Conservation (phyloP, 1,140 invertebrate species). For the Hyles euphorbiae region DNA sequence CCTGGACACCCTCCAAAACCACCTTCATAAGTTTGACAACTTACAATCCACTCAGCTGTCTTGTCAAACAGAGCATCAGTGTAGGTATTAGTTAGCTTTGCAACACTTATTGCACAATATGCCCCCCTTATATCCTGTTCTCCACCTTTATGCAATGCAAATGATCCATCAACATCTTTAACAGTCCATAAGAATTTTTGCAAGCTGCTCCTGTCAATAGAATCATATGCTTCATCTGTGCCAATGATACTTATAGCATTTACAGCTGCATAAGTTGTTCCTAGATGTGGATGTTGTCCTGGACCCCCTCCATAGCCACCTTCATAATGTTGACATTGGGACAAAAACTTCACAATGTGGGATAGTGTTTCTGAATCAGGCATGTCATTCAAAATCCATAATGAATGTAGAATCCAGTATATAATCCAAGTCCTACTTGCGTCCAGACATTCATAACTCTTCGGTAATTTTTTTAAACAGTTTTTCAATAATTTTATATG, state of each 20-base stretch:
- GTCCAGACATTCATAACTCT: conserved; percentile 89
- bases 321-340: conserved; percentile 84
- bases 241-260: conserved; percentile 94
- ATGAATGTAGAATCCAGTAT: conserved; percentile 95
- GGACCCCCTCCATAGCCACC: conserved; percentile 98
- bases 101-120: conserved; percentile 95
- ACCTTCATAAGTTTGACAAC: conserved; percentile 98
- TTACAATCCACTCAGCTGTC: conserved; percentile 93
- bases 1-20: conserved; percentile 96
- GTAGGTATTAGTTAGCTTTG: conserved; percentile 88
- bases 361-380: conserved; percentile 81
- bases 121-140: conserved; percentile 96
- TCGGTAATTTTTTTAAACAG: conserved; percentile 81
- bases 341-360: conserved; percentile 82
- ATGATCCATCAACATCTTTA: conserved; percentile 90
- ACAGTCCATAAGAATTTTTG: conserved; percentile 87
- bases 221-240: conserved; percentile 88
- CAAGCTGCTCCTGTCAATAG: conserved; percentile 89
- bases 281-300: conserved; percentile 93
- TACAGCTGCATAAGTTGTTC: conserved; percentile 97
- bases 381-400: conserved; percentile 87
- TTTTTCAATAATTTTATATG: conserved; percentile 84
- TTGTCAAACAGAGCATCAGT: conserved; percentile 87
- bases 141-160: conserved; percentile 93
- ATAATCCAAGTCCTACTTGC: conserved; percentile 96